Evolutionary conservation across 37 sponge, comb jelly and placozoan genomes (phyloP).

Genomic region (Axinella damicornis): DNA sequence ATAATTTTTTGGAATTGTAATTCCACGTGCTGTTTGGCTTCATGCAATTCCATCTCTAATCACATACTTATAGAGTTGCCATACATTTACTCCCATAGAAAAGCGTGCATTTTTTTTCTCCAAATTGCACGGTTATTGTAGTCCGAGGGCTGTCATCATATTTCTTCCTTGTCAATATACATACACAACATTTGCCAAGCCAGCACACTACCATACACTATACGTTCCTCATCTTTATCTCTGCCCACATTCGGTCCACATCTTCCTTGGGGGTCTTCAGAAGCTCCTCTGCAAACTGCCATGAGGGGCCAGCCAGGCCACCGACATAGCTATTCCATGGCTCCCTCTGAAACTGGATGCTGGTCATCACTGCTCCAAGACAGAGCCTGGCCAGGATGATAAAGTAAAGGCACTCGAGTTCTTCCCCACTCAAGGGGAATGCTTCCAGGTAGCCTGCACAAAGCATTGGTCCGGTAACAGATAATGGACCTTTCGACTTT

Average conservation of each 20-base stretch:
- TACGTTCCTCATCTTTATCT: too few relatives aligned
- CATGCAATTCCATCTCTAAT: too few relatives aligned
- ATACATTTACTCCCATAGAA: too few relatives aligned
- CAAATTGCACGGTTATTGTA: too few relatives aligned
- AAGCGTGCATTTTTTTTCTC: too few relatives aligned
- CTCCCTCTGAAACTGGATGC: constrained; percentile 12
- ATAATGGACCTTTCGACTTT: constrained; percentile 26
- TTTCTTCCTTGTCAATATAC: too few relatives aligned
- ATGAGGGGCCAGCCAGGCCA: background rate
- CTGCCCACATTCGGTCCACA: constrained; percentile 2
- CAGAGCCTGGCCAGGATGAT: constrained; percentile 33
- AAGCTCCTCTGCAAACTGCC: constrained; percentile 17
- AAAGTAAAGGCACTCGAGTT: constrained; percentile 46
- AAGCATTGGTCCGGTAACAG: constrained; percentile 31
- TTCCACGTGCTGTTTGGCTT: too few relatives aligned
- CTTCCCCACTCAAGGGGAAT: constrained; percentile 31
- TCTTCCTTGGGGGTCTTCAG: constrained; percentile 3
- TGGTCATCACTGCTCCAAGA: constrained; percentile 35
- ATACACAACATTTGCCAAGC: too few relatives aligned
- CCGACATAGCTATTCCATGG: constrained; percentile 56
- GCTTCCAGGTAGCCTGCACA: constrained; percentile 41
- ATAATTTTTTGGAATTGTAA: too few relatives aligned
- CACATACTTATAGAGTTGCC: too few relatives aligned
- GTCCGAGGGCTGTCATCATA: too few relatives aligned
- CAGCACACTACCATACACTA: too few relatives aligned